Conservation (phyloP, 2,888 invertebrate genomes). For the Orthonevra nobilis region DNA sequence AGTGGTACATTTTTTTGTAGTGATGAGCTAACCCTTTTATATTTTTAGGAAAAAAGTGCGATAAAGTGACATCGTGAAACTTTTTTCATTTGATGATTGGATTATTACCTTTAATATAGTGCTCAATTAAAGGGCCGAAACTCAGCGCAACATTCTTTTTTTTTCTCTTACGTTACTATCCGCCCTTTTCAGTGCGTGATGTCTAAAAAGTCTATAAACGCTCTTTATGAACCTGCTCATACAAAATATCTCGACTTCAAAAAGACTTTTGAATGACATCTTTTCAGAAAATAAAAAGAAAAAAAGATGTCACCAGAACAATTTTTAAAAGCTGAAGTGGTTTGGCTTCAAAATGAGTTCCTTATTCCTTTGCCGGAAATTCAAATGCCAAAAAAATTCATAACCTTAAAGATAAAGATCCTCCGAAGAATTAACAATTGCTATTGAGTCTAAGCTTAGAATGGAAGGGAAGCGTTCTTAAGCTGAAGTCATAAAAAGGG, state of each 20-base stretch:
- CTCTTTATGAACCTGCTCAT: not conserved
- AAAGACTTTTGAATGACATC: not conserved
- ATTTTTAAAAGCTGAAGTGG: constrained; percentile 10
- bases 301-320: constrained; percentile 1
- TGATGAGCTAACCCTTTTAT: no score
- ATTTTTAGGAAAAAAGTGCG: no score
- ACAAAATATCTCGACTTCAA: not conserved
- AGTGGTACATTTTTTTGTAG: no score
- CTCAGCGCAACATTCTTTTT: no score
- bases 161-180: no score
- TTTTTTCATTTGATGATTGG: no score
- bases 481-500: not conserved
- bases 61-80: no score
- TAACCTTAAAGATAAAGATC: constrained; percentile 5
- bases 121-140: no score
- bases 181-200: no score
- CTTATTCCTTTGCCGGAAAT: constrained; percentile 3
- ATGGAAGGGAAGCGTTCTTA: constrained; percentile 3
- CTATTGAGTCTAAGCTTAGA: not conserved
- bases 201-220: not conserved
- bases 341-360: constrained; percentile 13
- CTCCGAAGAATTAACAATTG: constrained; percentile 9
- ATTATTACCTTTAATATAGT: no score
- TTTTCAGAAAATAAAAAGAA: constrained; percentile 4
- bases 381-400: not conserved